phyloP scores from a whole-genome alignment of 2,888 invertebrate species.

The Drosophila recens region DNA sequence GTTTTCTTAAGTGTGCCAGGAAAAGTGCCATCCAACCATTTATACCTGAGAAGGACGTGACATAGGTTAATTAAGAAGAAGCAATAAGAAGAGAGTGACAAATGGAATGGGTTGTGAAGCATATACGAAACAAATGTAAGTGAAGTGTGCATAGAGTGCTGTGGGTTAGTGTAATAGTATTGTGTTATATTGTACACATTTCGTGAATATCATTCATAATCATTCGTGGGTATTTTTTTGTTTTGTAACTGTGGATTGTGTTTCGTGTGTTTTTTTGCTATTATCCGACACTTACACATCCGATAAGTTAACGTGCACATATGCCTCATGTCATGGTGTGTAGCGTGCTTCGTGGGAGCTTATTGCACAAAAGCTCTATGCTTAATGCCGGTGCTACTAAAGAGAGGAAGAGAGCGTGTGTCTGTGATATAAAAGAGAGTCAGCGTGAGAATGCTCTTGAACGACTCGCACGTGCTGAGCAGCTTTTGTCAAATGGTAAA shows the following conservation, averaged over 20 bases:
- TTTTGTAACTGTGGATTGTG: conserved; percentile 16
- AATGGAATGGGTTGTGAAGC: conserved; percentile 11
- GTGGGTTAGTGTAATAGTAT: conserved; percentile 32
- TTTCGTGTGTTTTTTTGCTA: conserved; percentile 18
- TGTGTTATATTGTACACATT: conserved; percentile 6
- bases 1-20: conserved; percentile 88
- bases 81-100: neutral
- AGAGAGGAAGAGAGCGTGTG: conserved; percentile 57
- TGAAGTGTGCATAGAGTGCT: conserved; percentile 17
- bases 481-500: conserved; percentile 69
- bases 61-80: neutral
- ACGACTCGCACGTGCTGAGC: conserved; percentile 66
- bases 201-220: conserved; percentile 1
- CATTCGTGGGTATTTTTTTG: conserved; percentile 20
- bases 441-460: conserved; percentile 30
- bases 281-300: conserved; percentile 64
- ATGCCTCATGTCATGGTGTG: conserved; percentile 66
- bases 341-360: conserved; percentile 71
- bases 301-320: conserved; percentile 57
- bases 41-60: conserved; percentile 88
- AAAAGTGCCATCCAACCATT: conserved; percentile 90
- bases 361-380: conserved; percentile 64
- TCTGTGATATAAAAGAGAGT: conserved; percentile 20
- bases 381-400: conserved; percentile 67
- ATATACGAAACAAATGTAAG: conserved; percentile 15